Evolutionary conservation across 2,113 vertebrate species (phyloP).

Genomic region (Rhynchopsitta pachyrhyncha): DNA sequence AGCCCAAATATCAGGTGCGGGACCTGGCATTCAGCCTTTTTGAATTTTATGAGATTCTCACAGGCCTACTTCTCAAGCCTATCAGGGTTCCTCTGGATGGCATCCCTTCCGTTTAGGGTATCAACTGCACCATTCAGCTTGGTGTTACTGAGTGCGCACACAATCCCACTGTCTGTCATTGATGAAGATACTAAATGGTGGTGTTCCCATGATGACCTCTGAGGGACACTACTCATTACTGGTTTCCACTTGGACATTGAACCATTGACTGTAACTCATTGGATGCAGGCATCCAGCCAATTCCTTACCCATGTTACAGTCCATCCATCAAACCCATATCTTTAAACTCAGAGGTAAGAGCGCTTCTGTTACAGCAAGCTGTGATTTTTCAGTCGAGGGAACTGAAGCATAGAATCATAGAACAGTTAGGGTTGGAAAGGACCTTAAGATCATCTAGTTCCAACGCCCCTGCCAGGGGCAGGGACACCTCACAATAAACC

Average conservation of each 20-base stretch:
- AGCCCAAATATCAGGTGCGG: not conserved
- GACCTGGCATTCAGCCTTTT: not conserved
- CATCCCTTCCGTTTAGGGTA: not conserved
- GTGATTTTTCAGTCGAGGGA: not conserved
- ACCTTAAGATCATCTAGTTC: too few relatives aligned
- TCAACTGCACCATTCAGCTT: not conserved
- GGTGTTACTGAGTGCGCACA: too few relatives aligned
- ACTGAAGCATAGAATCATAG: not conserved
- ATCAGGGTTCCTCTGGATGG: not conserved
- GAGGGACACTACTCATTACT: not conserved
- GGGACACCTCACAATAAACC: too few relatives aligned
- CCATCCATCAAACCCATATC: fast-evolving
- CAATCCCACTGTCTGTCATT: not conserved
- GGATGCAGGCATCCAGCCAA: not conserved
- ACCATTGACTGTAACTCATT: not conserved
- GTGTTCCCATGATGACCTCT: not conserved
- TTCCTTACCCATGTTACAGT: not conserved
- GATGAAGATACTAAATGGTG: not conserved
- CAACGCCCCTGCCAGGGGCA: too few relatives aligned
- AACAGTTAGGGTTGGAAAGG: too few relatives aligned
- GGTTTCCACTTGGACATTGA: not conserved
- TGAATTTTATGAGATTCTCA: not conserved
- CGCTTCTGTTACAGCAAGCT: not conserved
- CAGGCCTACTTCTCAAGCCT: fast-evolving
- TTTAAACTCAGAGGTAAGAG: not conserved